A percentile compares a stretch with the other conserved stretches of the same genome.
phyloP scores from a whole-genome alignment of 2,888 invertebrate genomes.

The Mimumesa dahlbomi region DNA sequence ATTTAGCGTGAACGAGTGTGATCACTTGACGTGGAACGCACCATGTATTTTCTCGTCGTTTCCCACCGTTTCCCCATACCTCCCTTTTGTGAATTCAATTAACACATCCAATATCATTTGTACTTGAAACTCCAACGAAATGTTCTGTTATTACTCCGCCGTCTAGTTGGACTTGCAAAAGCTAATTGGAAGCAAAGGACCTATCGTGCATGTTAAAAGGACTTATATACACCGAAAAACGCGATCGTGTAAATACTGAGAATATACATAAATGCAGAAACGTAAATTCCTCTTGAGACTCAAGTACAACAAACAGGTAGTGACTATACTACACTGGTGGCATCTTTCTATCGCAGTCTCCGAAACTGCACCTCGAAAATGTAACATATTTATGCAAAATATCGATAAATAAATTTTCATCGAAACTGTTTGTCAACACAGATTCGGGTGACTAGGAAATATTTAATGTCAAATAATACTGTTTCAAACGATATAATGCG shows the following conservation, averaged over 20 bases:
- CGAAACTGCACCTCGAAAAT: too few relatives aligned
- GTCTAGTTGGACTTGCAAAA: constrained; percentile 18
- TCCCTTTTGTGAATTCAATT: constrained; percentile 67
- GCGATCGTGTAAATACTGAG: background rate
- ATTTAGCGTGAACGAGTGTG: too few relatives aligned
- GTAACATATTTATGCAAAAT: too few relatives aligned
- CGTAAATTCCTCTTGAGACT: constrained; percentile 18
- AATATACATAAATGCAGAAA: constrained; percentile 40
- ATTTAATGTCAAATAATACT: too few relatives aligned
- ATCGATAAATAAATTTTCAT: too few relatives aligned
- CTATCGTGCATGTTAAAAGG: constrained; percentile 52
- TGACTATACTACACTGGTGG: too few relatives aligned
- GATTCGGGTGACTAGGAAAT: too few relatives aligned
- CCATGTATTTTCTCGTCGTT: background rate
- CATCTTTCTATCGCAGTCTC: too few relatives aligned
- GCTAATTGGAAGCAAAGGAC: constrained; percentile 54
- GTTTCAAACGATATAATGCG: too few relatives aligned
- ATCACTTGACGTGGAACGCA: too few relatives aligned
- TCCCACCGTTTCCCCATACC: constrained; percentile 14
- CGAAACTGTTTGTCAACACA: too few relatives aligned
- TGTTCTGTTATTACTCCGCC: constrained; percentile 61
- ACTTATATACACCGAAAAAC: constrained; percentile 49
- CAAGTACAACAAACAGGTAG: constrained; percentile 14
- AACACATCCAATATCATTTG: constrained; percentile 70
- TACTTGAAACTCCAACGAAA: constrained; percentile 67